Base-by-base conservation (phyloP, 2,113 vertebrate species). In the Murina feae region DNA sequence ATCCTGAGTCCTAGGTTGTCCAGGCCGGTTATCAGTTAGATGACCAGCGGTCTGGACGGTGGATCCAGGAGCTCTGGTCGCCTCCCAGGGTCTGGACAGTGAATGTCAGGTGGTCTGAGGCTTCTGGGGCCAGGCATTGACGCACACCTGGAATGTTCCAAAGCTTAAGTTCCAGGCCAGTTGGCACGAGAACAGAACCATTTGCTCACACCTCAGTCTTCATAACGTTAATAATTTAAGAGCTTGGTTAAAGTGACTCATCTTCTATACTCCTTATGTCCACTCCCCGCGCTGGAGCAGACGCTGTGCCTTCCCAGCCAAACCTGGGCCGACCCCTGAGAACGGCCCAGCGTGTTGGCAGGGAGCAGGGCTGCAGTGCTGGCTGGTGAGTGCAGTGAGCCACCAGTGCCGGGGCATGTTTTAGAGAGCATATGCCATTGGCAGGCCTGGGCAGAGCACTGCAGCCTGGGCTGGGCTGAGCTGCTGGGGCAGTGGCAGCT, bases 291-390 rank as follows among this genome's bases (percentile, higher is more conserved):
- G 9, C 17, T 12, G 17, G n/a, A 74, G 35, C 60, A 39, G 58
- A 5, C 4, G 49, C 28, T 42, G 37, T 58, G 4, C 11, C 6
- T 63, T 51, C 25, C 86, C 20, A 4, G 49, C 39, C 14, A 23
- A 32, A 37, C 47, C 58, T 47, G 75, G 49, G 9, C 37, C 44
- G 23, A 32, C 25, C 81, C 47, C 53, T 21, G 80, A 42, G 28
- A 39, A 5, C 1, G 2, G 63, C 63, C n/a, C 18, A 1, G 10
- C 0, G 0, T 6, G 25, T 47, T 23, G 18, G 7, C 16, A 17
- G 35, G 51, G 28, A 37, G 6, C 11, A 7, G 51, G 3, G 49
- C 28, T 13, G 32, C n/a, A 47, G 25, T 10, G 10, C 28, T 32
- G 80, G 51, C 17, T 11, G 35, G 49, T 30, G 80, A 49, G 37